A percentile compares a stretch with the other conserved stretches of the same genome.
phyloP scores from a whole-genome alignment of 2,888 invertebrate genomes.

The Trissolcus japonicus region DNA sequence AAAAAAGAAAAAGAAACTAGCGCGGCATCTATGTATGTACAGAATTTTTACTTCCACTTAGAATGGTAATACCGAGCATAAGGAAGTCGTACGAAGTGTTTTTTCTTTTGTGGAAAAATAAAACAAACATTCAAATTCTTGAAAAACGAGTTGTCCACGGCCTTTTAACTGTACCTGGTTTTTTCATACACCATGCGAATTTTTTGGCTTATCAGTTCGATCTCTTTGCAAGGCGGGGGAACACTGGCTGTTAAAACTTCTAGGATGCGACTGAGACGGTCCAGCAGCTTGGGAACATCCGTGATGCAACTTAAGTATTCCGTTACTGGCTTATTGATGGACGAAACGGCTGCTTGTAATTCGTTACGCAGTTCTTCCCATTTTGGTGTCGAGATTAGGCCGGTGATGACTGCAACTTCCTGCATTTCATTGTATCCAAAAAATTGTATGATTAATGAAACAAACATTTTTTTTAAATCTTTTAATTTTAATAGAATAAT shows the following conservation, averaged over 20 bases:
- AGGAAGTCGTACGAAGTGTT: slow-evolving; percentile 39
- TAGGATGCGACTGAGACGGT: slow-evolving; percentile 8
- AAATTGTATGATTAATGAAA: too few relatives aligned
- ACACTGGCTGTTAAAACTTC: slow-evolving; percentile 2
- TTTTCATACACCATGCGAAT: slow-evolving; percentile 21
- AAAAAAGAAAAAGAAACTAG: slow-evolving; percentile 7
- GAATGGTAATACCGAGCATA: slow-evolving; percentile 34
- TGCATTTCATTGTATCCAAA: neutral
- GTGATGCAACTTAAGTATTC: slow-evolving; percentile 6
- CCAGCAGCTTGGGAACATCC: slow-evolving; percentile 5
- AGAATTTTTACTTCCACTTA: slow-evolving; percentile 56
- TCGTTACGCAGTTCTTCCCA: slow-evolving; percentile 6
- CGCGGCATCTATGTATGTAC: slow-evolving; percentile 48
- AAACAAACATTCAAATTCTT: slow-evolving; percentile 5
- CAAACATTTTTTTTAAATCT: too few relatives aligned
- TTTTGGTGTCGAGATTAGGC: neutral
- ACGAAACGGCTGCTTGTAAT: neutral
- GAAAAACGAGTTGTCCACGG: neutral
- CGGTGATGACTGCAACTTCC: neutral
- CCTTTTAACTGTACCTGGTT: neutral
- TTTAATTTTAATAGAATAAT: too few relatives aligned
- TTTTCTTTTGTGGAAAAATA: slow-evolving; percentile 41
- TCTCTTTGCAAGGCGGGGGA: slow-evolving; percentile 20
- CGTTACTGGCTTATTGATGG: slow-evolving; percentile 4
- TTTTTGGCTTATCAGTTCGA: slow-evolving; percentile 20